A percentile compares a stretch with the other conserved stretches of the same genome.
Conservation (phyloP, 1,140 invertebrate species). For the Drosophila ohnishii region DNA sequence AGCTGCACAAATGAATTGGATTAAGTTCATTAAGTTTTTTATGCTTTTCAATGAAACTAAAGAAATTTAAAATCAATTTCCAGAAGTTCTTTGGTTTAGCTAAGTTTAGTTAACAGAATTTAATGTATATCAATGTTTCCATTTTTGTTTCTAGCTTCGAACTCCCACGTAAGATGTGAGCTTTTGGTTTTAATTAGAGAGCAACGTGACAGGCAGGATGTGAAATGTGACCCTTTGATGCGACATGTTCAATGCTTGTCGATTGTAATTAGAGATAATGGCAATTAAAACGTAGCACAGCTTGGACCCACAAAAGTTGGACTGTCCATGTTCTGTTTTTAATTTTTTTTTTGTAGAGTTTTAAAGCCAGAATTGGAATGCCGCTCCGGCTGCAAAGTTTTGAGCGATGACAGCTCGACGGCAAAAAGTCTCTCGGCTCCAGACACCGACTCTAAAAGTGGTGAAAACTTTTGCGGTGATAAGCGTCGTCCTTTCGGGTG, state of each 20-base stretch:
- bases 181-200: constrained; percentile 4
- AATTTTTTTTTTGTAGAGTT: constrained; percentile 33
- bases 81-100: not conserved
- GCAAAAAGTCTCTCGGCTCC: constrained; percentile 44
- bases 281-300: constrained; percentile 47
- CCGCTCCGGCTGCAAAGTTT: constrained; percentile 51
- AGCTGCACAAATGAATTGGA: constrained; percentile 19
- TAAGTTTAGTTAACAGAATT: not conserved
- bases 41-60: too few relatives aligned
- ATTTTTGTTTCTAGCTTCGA: not conserved
- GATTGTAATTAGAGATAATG: constrained; percentile 50
- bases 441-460: constrained; percentile 61
- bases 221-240: constrained; percentile 14
- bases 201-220: not conserved
- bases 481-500: constrained; percentile 57
- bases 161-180: not conserved
- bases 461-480: constrained; percentile 75
- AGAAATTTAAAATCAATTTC: not conserved
- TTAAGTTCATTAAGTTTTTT: not conserved
- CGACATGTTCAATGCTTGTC: constrained; percentile 20
- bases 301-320: constrained; percentile 16
- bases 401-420: constrained; percentile 62
- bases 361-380: constrained; percentile 36
- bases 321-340: constrained; percentile 11
- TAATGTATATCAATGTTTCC: not conserved